Conservation (phyloP, 1,140 invertebrate genomes). For the Potamilus streckersoni region DNA sequence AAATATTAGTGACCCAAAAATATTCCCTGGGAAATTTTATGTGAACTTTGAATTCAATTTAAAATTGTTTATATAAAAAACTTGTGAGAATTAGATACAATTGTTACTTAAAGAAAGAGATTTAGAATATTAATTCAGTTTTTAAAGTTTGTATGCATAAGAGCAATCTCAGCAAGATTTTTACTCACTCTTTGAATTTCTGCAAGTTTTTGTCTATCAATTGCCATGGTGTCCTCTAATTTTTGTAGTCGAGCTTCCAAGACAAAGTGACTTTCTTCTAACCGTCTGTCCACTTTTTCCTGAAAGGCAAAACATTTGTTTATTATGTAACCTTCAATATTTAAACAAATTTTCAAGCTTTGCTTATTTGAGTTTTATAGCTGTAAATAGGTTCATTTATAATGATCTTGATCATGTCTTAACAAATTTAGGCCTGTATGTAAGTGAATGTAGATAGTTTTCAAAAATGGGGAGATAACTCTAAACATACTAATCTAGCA, state of each 20-base stretch:
- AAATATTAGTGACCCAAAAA: no score
- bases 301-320: conserved; percentile 23
- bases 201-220: conserved; percentile 36
- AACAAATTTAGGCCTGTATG: no score
- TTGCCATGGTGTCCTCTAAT: conserved; percentile 43
- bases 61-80: background rate
- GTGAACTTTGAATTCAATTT: no score
- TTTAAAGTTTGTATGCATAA: background rate
- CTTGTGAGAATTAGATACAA: background rate
- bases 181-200: conserved; percentile 50
- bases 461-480: no score
- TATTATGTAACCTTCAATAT: no score
- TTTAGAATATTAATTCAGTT: background rate
- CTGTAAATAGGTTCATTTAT: no score
- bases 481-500: no score
- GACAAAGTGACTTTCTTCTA: conserved; percentile 48
- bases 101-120: background rate
- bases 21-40: no score
- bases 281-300: conserved; percentile 51
- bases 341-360: no score
- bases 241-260: conserved; percentile 45
- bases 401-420: no score
- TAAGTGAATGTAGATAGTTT: no score
- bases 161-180: background rate
- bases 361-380: no score